Evolutionary conservation across 2,113 vertebrate species (phyloP).

Genomic region (Prunella fulvescens): DNA sequence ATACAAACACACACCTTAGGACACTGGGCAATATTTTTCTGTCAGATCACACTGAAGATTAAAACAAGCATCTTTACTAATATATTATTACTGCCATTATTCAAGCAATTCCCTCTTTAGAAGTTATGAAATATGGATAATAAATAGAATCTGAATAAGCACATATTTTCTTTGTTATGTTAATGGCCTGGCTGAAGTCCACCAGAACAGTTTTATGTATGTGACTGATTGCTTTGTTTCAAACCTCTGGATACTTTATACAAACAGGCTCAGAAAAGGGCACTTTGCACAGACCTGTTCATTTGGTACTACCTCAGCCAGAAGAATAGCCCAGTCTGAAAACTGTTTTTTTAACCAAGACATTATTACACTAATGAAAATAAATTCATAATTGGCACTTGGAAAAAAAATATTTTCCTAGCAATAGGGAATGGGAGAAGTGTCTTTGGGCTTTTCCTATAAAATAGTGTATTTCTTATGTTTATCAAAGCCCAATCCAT

Average conservation of each 20-base stretch:
- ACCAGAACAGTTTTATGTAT: neutral
- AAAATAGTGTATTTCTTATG: neutral
- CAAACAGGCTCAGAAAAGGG: neutral
- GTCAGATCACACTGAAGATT: neutral
- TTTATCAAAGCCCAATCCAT: neutral
- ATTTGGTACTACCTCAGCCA: neutral
- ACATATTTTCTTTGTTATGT: conserved; percentile 48
- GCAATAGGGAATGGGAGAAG: neutral
- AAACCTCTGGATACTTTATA: neutral
- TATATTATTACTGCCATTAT: neutral
- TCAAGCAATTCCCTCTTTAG: neutral
- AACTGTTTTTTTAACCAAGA: neutral
- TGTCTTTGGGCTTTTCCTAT: neutral
- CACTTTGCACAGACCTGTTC: neutral
- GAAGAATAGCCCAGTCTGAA: neutral
- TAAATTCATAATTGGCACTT: neutral
- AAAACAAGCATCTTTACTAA: neutral
- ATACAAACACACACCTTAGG: neutral
- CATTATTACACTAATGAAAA: neutral
- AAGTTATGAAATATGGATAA: conserved; percentile 28
- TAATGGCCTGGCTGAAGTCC: conserved; percentile 25
- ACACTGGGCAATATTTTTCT: neutral
- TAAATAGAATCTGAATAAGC: neutral
- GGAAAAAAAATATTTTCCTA: neutral
- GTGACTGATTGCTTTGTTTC: neutral